Evolutionary conservation across 1,140 invertebrate species (phyloP), one percentile per base, ranked within the genome.

Genomic region (Phymastichus coffea): DNA sequence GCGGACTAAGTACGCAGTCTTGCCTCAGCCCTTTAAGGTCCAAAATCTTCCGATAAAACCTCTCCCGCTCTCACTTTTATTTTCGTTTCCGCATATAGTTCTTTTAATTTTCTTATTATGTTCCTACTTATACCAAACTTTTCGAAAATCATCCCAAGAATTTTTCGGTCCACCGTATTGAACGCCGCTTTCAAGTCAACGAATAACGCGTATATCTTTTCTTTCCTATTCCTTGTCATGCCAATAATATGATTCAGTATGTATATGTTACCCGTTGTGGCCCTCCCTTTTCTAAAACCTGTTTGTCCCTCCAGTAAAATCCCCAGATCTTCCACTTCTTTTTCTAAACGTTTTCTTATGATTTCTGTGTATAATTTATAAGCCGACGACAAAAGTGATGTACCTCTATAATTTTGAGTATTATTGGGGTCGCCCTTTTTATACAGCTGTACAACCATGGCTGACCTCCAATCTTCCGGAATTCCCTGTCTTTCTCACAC

Each of bases 381-480:
- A 2, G 58, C 51, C n/a, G 41, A 47, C 47, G 14, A 23, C 20
- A 68, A 23, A n/a, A 64, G 30, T 14, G 59, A 59, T 12, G 65
- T 62, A 10, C 60, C 53, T 37, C 60, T 35, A 22, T 66, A 63
- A 28, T 61, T 66, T 20, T 55, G 46, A 12, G 22, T 38, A 15
- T 63, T 37, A n/a, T 54, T 14, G 44, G 41, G 44, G 22, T 63
- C 43, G 2, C 65, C 61, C 57, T 68, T 68, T 53, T 65, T 65
- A 19, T 62, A 56, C 4, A 64, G 7, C 2, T 52, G 63, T 4
- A 52, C 33, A 15, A 63, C 46, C 35, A 64, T 47, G 10, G 22
- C 44, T 33, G 25, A 41, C 17, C 49, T 65, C 61, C 58, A 56
- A 8, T 67, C 40, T 20, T 54, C 28, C 22, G 62, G 66, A 10